These are phyloP conservation scores for Aleiodes alternator DNA, from an alignment of 2,888 invertebrate genomes.

Conservation along the genomic window DNA sequence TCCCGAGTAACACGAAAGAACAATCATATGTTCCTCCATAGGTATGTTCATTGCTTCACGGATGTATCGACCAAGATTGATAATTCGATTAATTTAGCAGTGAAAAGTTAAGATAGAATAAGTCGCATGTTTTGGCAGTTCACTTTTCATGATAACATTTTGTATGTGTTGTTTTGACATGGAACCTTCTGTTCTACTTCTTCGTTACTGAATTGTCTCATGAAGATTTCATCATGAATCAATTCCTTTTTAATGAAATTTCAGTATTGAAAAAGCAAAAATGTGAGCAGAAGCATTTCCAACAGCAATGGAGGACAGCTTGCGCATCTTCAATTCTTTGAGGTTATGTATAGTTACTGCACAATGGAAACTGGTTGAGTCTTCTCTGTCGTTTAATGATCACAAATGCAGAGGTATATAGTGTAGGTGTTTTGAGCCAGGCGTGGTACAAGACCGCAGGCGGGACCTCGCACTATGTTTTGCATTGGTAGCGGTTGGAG, in stretches of 20 bases:
- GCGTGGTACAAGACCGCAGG: slow-evolving; percentile 57
- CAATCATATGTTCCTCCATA: slow-evolving; percentile 43
- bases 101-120: no score
- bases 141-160: no score
- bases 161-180: no score
- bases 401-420: slow-evolving; percentile 22
- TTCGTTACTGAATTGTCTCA: no score
- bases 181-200: no score
- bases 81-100: no score
- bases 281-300: no score
- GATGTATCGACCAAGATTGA: neutral
- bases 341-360: neutral
- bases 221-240: slow-evolving; percentile 8
- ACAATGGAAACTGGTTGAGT: slow-evolving; percentile 22
- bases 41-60: slow-evolving; percentile 40
- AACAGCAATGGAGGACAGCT: no score
- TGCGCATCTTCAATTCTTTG: no score
- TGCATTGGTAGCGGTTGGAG: slow-evolving; percentile 18
- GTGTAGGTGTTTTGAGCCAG: slow-evolving; percentile 58
- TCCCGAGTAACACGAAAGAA: slow-evolving; percentile 49
- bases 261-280: neutral
- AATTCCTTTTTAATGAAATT: neutral
- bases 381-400: slow-evolving; percentile 5
- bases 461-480: slow-evolving; percentile 50
- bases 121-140: no score